phyloP scores from a whole-genome alignment of 1,140 invertebrate genomes.

The Drosophila virilis region DNA sequence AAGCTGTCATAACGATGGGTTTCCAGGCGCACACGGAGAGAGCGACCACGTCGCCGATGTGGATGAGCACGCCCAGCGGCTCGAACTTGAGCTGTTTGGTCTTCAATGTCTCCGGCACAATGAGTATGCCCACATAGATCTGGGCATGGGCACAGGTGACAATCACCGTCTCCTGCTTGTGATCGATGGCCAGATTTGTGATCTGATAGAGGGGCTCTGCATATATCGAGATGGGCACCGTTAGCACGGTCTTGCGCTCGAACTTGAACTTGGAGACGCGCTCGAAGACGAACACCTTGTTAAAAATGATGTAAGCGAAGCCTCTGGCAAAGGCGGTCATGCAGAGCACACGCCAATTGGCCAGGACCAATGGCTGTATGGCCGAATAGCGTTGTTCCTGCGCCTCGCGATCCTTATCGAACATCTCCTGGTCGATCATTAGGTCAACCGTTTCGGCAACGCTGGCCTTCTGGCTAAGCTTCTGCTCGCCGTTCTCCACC shows the following conservation, averaged over 20 bases:
- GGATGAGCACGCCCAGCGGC: slow-evolving; percentile 89
- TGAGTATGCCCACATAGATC: slow-evolving; percentile 86
- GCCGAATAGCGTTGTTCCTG: slow-evolving; percentile 55
- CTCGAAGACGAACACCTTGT: slow-evolving; percentile 87
- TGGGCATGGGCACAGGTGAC: slow-evolving; percentile 87
- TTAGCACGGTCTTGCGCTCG: slow-evolving; percentile 85
- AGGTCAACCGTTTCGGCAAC: slow-evolving; percentile 85
- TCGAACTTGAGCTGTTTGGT: slow-evolving; percentile 84
- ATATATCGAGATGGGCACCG: slow-evolving; percentile 84
- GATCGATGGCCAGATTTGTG: slow-evolving; percentile 85
- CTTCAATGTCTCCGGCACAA: slow-evolving; percentile 84
- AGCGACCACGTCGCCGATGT: slow-evolving; percentile 91
- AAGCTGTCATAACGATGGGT: slow-evolving; percentile 93
- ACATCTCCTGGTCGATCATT: slow-evolving; percentile 75
- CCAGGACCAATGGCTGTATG: slow-evolving; percentile 53
- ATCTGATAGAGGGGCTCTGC: slow-evolving; percentile 84
- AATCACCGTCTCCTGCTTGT: slow-evolving; percentile 85
- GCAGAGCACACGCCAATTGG: slow-evolving; percentile 84
- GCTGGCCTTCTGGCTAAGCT: slow-evolving; percentile 86
- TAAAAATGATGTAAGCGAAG: slow-evolving; percentile 86
- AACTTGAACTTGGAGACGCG: slow-evolving; percentile 86
- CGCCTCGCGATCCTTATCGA: slow-evolving; percentile 66
- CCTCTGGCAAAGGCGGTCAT: slow-evolving; percentile 86
- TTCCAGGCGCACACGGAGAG: slow-evolving; percentile 94
- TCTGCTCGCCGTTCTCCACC: slow-evolving; percentile 91